Evolutionary conservation across 2,888 invertebrate species (phyloP), one percentile per base, ranked within the genome.

Genomic region (Lycocerus yunnanus): DNA sequence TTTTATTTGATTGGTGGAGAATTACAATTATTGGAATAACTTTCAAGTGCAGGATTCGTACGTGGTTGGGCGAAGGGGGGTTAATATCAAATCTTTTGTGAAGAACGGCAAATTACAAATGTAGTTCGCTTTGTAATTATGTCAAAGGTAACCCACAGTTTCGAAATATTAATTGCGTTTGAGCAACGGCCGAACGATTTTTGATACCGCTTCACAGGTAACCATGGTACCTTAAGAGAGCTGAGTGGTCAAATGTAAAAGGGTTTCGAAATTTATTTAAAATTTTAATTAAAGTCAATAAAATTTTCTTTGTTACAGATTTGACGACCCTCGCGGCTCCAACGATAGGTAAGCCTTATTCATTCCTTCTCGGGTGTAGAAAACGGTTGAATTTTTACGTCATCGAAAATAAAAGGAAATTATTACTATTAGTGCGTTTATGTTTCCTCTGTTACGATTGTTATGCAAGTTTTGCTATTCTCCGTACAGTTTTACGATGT

Each of bases 201-300:
- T 78, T 78, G 75, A 78, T 74, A 71, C 73, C 71, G 72, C 76
- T 76, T 76, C 72, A 76, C 69, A 78, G 72, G 78, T 78, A 74
- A 74, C 76, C 74, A 73, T 72, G 67, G 68, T n/a, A 63, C 20
- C 20, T 63, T 63, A 61, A 16, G 18, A 63, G 13, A 63, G 11
- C 13, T 11, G 61, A 63, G 15, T 20, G 15, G 16, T 63, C 20
- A 43, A 43, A 43, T 43, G 43, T 11, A 13, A 15, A 15, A 16
- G 61, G 61, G 20, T 16, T 63, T 63, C 8, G 10, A 13, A 18
- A 15, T 63, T 18, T 63, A 63, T 20, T 18, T 20, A 63, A 63
- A 20, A 18, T 63, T 60, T 63, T 63, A 63, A 63, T 63, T 63
- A 63, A 63, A 63, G 20, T 20, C 16, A 63, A 63, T 18, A 20